A percentile compares a stretch with the other conserved stretches of the same genome.
These are phyloP conservation scores for Podarcis muralis DNA, from an alignment of 2,113 vertebrate genomes.

Conservation along the genomic window DNA sequence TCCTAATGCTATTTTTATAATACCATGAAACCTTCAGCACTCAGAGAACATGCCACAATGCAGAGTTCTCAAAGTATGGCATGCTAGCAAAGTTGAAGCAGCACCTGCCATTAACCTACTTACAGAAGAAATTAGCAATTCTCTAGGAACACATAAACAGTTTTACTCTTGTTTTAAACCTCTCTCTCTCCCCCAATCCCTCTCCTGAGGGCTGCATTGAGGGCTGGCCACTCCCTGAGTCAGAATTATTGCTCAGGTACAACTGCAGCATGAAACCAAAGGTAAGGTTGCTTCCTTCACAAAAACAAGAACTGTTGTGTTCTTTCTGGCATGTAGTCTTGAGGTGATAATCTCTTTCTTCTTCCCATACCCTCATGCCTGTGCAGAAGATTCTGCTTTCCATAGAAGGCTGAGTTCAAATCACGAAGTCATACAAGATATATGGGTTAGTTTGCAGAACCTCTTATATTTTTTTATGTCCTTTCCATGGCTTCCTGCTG, in stretches of 20 bases:
- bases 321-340: background rate
- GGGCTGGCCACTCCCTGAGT: background rate
- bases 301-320: background rate
- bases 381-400: background rate
- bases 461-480: background rate
- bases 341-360: background rate
- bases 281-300: background rate
- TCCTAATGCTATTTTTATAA: slow-evolving; percentile 27
- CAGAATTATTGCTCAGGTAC: background rate
- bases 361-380: background rate
- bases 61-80: background rate
- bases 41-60: slow-evolving; percentile 1
- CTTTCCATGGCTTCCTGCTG: accelerated
- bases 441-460: background rate
- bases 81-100: slow-evolving; percentile 3
- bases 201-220: no score
- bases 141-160: background rate
- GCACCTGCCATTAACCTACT: background rate
- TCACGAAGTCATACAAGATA: background rate
- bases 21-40: background rate
- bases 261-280: background rate
- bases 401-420: background rate
- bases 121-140: background rate
- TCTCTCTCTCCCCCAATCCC: no score
- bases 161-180: background rate